A percentile compares a stretch with the other conserved stretches of the same genome.
Evolutionary conservation across 2,888 invertebrate species (phyloP).

Genomic region (Phania funesta): DNA sequence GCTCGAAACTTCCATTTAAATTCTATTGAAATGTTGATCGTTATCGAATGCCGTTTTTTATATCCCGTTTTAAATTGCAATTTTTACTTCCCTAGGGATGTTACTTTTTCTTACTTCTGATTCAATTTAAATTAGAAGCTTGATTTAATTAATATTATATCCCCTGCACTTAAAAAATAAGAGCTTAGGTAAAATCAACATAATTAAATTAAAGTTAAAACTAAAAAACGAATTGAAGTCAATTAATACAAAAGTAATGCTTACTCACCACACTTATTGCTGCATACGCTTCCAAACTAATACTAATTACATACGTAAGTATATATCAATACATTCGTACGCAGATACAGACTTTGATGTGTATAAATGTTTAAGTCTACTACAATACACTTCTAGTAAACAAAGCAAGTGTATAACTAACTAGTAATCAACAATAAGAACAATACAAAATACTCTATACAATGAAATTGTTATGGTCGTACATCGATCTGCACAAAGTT

Average conservation of each 20-base stretch:
- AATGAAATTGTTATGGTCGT: slow-evolving; percentile 32
- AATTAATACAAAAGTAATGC: slow-evolving; percentile 28
- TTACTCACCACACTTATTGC: slow-evolving; percentile 14
- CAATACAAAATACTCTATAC: slow-evolving; percentile 1
- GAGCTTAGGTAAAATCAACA: slow-evolving; percentile 51
- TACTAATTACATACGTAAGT: neutral
- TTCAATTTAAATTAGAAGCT: too few species aligned
- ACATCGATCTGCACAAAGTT: neutral
- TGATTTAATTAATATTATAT: too few species aligned
- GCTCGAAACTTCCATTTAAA: too few species aligned
- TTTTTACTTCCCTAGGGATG: too few species aligned
- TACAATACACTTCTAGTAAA: too few species aligned
- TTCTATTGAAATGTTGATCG: too few species aligned
- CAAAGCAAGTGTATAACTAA: slow-evolving; percentile 33
- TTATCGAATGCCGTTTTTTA: too few species aligned
- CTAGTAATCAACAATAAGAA: slow-evolving; percentile 28
- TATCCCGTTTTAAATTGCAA: too few species aligned
- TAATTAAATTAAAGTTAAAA: neutral
- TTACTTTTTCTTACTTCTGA: too few species aligned
- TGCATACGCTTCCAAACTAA: neutral
- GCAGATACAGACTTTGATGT: too few species aligned
- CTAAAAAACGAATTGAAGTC: slow-evolving; percentile 2
- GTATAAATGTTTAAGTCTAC: neutral
- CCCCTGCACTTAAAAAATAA: neutral
- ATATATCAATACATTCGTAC: neutral